These are phyloP conservation scores for Catonia carolina DNA, from an alignment of 2,888 invertebrate species.

Conservation along the genomic window DNA sequence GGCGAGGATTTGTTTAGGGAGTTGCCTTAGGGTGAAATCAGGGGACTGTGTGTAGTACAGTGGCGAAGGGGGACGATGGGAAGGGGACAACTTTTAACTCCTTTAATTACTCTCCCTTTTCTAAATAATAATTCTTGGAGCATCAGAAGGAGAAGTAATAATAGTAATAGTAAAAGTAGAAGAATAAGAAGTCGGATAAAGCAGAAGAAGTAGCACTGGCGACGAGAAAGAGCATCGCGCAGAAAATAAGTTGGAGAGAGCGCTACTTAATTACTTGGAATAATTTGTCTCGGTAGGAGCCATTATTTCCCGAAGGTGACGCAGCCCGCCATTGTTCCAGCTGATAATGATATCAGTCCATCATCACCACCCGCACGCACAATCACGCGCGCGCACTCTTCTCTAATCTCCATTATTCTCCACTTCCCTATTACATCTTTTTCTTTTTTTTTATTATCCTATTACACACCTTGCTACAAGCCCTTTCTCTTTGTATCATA, in stretches of 20 bases:
- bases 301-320: slow-evolving; percentile 17
- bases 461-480: no score
- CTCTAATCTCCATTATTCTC: slow-evolving; percentile 8
- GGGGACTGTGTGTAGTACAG: slow-evolving; percentile 41
- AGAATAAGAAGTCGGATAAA: slow-evolving; percentile 1
- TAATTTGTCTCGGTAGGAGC: slow-evolving; percentile 31
- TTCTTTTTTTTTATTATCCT: no score
- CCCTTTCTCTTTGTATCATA: no score
- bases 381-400: not conserved
- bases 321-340: slow-evolving; percentile 11
- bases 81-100: slow-evolving; percentile 51
- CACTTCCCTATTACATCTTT: no score
- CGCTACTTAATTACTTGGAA: slow-evolving; percentile 33
- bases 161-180: not conserved
- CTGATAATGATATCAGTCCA: slow-evolving; percentile 19
- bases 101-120: slow-evolving; percentile 33
- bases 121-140: slow-evolving; percentile 26
- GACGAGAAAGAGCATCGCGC: slow-evolving; percentile 1
- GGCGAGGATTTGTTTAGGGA: slow-evolving; percentile 28
- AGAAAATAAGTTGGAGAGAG: slow-evolving; percentile 17
- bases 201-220: not conserved
- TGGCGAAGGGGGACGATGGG: not conserved
- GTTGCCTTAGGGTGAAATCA: slow-evolving; percentile 45
- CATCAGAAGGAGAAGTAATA: not conserved
- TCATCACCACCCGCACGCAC: slow-evolving; percentile 7